These are phyloP conservation scores for Drosophila subquinaria DNA, from an alignment of 2,888 invertebrate species.

Conservation along the genomic window DNA sequence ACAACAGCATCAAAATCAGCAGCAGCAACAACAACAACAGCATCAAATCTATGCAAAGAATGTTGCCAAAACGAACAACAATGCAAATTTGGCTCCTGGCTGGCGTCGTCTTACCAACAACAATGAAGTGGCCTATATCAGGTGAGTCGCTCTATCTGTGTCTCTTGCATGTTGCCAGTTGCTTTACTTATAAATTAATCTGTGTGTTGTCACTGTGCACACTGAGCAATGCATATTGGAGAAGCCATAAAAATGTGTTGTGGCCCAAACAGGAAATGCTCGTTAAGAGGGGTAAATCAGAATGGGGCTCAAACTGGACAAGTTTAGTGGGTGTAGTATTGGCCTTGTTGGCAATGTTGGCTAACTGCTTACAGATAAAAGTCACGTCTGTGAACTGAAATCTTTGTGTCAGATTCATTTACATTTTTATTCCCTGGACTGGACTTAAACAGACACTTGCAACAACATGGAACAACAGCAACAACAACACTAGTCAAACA, in stretches of 20 bases:
- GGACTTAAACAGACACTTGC: conserved; percentile 8
- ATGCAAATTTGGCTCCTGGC: conserved; percentile 89
- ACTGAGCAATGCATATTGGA: conserved; percentile 56
- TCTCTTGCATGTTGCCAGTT: conserved; percentile 7
- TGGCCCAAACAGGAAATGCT: conserved; percentile 69
- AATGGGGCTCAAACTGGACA: conserved; percentile 4
- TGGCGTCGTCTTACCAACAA: conserved; percentile 91
- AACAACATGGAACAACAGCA: conserved; percentile 21
- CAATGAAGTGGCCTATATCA: conserved; percentile 91
- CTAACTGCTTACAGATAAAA: not conserved
- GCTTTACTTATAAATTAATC: conserved; percentile 69
- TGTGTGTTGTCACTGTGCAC: conserved; percentile 61
- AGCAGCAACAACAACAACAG: conserved; percentile 34
- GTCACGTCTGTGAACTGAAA: conserved; percentile 38
- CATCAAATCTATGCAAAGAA: conserved; percentile 66
- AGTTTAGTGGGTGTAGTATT: conserved; percentile 25
- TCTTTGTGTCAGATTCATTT: conserved; percentile 33
- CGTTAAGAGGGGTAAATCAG: conserved; percentile 16
- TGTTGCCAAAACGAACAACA: conserved; percentile 67
- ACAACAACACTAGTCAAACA: conserved; percentile 33
- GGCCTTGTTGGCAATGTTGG: not conserved
- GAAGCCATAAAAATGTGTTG: conserved; percentile 75
- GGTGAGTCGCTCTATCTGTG: conserved; percentile 86
- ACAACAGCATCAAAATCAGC: conserved; percentile 40
- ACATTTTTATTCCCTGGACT: conserved; percentile 13